Evolutionary conservation across 2,888 invertebrate genomes (phyloP), one percentile per base, ranked within the genome.

Genomic region (Ashinkailepas kermadecensis): DNA sequence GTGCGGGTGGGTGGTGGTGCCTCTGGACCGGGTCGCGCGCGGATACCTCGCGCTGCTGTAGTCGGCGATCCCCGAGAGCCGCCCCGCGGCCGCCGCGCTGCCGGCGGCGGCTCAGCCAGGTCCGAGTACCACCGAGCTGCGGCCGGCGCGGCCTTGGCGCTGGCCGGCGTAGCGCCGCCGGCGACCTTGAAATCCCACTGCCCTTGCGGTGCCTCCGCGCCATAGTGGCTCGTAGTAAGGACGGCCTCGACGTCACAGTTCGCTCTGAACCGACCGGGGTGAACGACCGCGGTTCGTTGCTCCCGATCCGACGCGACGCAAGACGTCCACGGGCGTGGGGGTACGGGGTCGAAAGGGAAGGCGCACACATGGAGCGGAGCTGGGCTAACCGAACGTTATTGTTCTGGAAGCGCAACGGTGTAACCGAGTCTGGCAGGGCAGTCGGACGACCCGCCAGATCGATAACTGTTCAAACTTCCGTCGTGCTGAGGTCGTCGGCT

Each of bases 161-260:
- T 3, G 54, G 56, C 10, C 74, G 74, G 74, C 59, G 59, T 15
- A 2, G 56, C 74, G 65, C 1, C 74, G 74, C 21, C 21, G 74
- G 74, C 74, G 74, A 74, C 74, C 74, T 74, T 74, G 74, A 74
- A 74, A 56, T 56, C 74, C 65, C 74, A 74, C 56, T 74, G 74
- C 54, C 74, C 74, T 56, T 15, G 56, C 23, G 54, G 74, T 54
- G 74, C 54, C 74, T 54, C 70, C 21, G n/a, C n/a, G 74, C 74
- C 54, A 56, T 74, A 74, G 74, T 74, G 56, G 21, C 23, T 39
- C 74, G 74, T 74, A 74, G 74, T 74, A 74, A 74, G 39, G 56
- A 21, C 74, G 74, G 74, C 74, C 74, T 74, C 74, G 74, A 21
- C 39, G 39, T 39, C 39, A 39, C 39, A 39, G 39, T 39, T 39